Percentiles rank a stretch among this genome's conserved stretches.
Evolutionary conservation across 2,888 invertebrate species (phyloP).

Genomic region (Eremobia ochroleuca): DNA sequence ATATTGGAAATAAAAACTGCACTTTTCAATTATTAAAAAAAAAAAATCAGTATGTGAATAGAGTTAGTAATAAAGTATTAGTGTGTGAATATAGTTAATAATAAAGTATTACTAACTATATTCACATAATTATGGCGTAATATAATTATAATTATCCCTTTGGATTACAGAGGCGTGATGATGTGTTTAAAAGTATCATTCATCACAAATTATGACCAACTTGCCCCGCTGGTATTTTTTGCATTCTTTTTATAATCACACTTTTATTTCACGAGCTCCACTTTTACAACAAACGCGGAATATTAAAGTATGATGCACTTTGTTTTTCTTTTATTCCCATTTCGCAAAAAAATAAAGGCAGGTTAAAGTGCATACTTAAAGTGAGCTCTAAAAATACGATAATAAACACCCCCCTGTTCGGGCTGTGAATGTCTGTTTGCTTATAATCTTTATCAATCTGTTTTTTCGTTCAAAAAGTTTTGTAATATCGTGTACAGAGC

Average conservation of each 20-base stretch:
- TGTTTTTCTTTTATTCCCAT: conserved; percentile 41
- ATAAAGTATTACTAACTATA: too few relatives aligned
- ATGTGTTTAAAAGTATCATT: neutral
- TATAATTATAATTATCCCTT: too few relatives aligned
- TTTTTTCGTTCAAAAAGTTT: conserved; percentile 10
- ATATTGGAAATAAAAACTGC: too few relatives aligned
- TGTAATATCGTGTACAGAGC: neutral
- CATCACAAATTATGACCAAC: neutral
- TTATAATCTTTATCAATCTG: conserved; percentile 47
- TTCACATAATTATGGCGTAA: too few relatives aligned
- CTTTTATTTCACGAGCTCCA: neutral
- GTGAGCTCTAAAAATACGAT: conserved; percentile 41
- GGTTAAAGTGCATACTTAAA: conserved; percentile 55
- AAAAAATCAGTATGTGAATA: too few relatives aligned
- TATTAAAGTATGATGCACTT: conserved; percentile 43
- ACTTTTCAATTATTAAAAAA: too few relatives aligned
- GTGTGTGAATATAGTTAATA: too few relatives aligned
- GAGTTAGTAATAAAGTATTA: too few relatives aligned
- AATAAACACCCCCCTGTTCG: conserved; percentile 51
- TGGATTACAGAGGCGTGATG: neutral
- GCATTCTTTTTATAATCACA: conserved; percentile 5
- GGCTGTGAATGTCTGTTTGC: conserved; percentile 52
- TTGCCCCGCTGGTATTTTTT: neutral
- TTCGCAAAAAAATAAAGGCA: conserved; percentile 37
- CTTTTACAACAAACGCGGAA: conserved; percentile 23